Evolutionary conservation across 1,140 invertebrate genomes (phyloP).

Genomic region (Leptinotarsa texana): DNA sequence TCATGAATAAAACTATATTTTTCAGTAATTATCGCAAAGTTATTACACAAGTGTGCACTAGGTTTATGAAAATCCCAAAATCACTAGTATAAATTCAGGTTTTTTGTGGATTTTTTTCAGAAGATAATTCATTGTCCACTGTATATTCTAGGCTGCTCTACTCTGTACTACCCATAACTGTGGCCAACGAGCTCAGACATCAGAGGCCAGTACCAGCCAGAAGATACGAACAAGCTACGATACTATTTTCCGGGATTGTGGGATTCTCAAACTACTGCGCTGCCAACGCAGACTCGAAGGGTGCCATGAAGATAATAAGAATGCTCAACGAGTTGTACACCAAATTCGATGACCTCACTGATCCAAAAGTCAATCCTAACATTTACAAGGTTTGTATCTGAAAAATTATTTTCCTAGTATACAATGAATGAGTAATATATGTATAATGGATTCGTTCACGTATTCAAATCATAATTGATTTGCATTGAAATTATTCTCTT

Average conservation of each 20-base stretch:
- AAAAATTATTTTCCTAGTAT: too few relatives aligned
- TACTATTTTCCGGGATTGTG: constrained; percentile 93
- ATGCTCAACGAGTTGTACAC: constrained; percentile 91
- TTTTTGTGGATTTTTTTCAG: too few relatives aligned
- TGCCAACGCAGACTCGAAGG: constrained; percentile 79
- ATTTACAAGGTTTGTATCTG: constrained; percentile 84
- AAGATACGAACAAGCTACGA: constrained; percentile 85
- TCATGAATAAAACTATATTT: too few relatives aligned
- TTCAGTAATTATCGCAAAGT: too few relatives aligned
- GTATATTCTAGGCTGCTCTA: constrained; percentile 70
- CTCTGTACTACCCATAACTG: constrained; percentile 90
- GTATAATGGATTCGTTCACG: too few relatives aligned
- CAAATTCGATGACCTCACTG: constrained; percentile 87
- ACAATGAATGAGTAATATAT: too few relatives aligned
- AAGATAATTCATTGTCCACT: too few relatives aligned
- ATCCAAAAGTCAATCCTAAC: constrained; percentile 87
- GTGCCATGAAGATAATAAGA: constrained; percentile 91
- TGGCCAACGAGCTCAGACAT: constrained; percentile 91
- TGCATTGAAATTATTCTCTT: too few relatives aligned
- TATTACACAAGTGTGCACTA: too few relatives aligned
- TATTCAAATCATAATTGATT: too few relatives aligned
- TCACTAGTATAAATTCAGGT: too few relatives aligned
- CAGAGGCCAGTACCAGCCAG: constrained; percentile 84
- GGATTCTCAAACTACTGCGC: constrained; percentile 87
- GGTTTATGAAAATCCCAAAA: too few relatives aligned